phyloP scores from a whole-genome alignment of 2,113 vertebrate species.

The Cathartes aura region DNA sequence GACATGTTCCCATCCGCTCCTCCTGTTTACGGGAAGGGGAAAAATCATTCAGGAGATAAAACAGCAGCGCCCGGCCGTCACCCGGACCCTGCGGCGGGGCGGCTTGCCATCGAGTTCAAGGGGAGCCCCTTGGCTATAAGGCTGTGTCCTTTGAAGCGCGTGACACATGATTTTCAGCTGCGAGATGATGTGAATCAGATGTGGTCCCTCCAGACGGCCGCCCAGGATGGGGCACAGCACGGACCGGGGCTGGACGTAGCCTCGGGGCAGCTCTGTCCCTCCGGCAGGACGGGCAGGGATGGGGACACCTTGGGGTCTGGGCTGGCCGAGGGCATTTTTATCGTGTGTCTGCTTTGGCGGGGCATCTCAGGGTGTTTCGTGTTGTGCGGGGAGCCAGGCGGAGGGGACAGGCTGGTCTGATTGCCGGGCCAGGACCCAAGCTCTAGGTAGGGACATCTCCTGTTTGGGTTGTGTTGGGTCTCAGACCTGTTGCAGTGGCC shows the following conservation, averaged over 20 bases:
- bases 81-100: accelerated
- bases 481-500: too few species aligned
- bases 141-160: background rate
- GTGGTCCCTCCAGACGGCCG: background rate
- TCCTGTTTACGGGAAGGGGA: background rate
- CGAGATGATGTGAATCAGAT: background rate
- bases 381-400: background rate
- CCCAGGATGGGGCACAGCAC: accelerated
- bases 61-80: accelerated
- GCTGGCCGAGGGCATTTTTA: background rate
- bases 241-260: background rate
- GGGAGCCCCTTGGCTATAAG: background rate
- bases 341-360: background rate
- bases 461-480: background rate
- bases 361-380: background rate
- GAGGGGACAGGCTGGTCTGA: background rate
- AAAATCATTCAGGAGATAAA: background rate
- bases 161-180: background rate
- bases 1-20: background rate
- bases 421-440: accelerated
- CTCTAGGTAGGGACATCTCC: background rate
- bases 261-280: background rate
- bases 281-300: background rate
- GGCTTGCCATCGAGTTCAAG: background rate
- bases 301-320: background rate